phyloP scores from a whole-genome alignment of 2,797 vertebrate genomes.

The Rhadinocentrus ornatus region DNA sequence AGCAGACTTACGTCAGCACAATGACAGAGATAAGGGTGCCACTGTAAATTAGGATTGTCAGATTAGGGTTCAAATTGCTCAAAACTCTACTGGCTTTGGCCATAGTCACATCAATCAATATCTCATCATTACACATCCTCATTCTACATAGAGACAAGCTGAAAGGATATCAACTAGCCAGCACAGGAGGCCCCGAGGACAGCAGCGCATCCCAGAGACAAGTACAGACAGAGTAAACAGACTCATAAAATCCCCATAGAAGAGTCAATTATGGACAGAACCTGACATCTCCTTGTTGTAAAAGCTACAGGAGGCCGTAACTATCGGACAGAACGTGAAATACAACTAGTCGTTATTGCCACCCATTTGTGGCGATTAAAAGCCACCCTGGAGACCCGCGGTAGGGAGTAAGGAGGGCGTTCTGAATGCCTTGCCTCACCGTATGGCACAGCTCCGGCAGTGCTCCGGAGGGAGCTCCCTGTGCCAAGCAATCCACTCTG shows the following conservation, averaged over 20 bases:
- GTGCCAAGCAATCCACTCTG: slow-evolving; percentile 82
- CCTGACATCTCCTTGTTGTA: slow-evolving; percentile 83
- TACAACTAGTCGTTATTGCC: slow-evolving; percentile 88
- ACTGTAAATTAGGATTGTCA: slow-evolving; percentile 64
- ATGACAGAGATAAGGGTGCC: slow-evolving; percentile 46
- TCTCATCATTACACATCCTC: slow-evolving; percentile 61
- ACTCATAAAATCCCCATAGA: slow-evolving; percentile 85
- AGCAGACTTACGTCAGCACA: slow-evolving; percentile 63
- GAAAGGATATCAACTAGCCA: slow-evolving; percentile 59
- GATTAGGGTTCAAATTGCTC: slow-evolving; percentile 53
- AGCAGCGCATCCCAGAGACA: slow-evolving; percentile 56
- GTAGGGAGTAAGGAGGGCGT: slow-evolving; percentile 68
- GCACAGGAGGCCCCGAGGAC: slow-evolving; percentile 56
- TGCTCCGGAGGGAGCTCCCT: slow-evolving; percentile 84
- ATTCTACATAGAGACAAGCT: slow-evolving; percentile 23
- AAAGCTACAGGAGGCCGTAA: slow-evolving; percentile 84
- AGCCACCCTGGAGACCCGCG: slow-evolving; percentile 83
- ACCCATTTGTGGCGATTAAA: slow-evolving; percentile 85
- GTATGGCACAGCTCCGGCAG: slow-evolving; percentile 84
- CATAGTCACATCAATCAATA: slow-evolving; percentile 64
- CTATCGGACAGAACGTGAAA: slow-evolving; percentile 84
- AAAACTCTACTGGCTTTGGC: slow-evolving; percentile 39
- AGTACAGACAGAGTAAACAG: slow-evolving; percentile 81
- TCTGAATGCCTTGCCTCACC: slow-evolving; percentile 71
- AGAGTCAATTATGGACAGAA: slow-evolving; percentile 86